Evolutionary conservation across 2,888 invertebrate species (phyloP).

Genomic region (Tachina grossa): DNA sequence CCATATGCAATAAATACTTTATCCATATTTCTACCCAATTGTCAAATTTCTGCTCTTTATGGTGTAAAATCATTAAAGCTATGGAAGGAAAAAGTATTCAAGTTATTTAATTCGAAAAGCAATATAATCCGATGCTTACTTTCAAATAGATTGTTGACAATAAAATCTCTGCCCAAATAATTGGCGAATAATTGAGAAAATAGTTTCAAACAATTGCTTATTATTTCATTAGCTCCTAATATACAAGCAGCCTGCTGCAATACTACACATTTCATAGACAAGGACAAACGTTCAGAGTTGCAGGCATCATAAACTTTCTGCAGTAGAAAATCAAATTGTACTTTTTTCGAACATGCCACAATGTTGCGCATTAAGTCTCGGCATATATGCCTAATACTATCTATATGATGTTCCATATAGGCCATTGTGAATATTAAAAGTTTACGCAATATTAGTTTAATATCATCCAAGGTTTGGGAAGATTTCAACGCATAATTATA

Average conservation of each 20-base stretch:
- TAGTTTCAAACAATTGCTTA: conserved; percentile 74
- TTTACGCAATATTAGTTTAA: conserved; percentile 78
- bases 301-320: conserved; percentile 76
- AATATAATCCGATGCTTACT: conserved; percentile 73
- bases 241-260: conserved; percentile 77
- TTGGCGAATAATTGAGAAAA: conserved; percentile 75
- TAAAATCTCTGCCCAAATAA: conserved; percentile 81
- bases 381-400: conserved; percentile 86
- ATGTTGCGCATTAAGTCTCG: conserved; percentile 84
- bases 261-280: conserved; percentile 77
- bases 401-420: conserved; percentile 86
- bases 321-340: conserved; percentile 74
- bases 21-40: conserved; percentile 85
- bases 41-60: conserved; percentile 79
- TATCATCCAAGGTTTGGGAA: conserved; percentile 75
- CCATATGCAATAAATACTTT: conserved; percentile 74
- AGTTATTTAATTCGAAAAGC: not conserved
- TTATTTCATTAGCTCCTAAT: conserved; percentile 75
- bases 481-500: conserved; percentile 73
- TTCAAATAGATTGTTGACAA: conserved; percentile 84
- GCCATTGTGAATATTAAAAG: conserved; percentile 84
- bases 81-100: conserved; percentile 12
- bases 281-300: conserved; percentile 74
- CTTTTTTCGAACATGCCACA: conserved; percentile 80
- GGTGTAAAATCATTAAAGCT: conserved; percentile 83